These are phyloP conservation scores for Chrysogorgia sp. DNA, from an alignment of 92 coral and sea anemone species.

Conservation along the genomic window DNA sequence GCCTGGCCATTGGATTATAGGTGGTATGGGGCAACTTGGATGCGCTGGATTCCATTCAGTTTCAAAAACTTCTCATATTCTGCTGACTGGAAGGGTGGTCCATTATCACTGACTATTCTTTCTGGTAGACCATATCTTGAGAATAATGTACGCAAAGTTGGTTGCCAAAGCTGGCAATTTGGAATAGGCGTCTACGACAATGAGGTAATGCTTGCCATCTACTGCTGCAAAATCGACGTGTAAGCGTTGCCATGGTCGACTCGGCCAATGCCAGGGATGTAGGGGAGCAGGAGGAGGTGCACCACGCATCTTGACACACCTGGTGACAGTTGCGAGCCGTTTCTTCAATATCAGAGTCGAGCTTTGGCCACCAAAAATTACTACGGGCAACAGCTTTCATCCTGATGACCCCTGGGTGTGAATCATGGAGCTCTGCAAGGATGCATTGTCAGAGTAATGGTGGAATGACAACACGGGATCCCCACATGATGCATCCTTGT, in stretches of 20 bases:
- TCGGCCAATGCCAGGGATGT: slow-evolving; percentile 70
- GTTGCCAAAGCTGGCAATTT: slow-evolving; percentile 72
- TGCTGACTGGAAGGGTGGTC: slow-evolving; percentile 22
- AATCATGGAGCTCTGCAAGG: slow-evolving; percentile 36
- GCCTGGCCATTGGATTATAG: slow-evolving; percentile 37
- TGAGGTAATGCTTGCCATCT: slow-evolving; percentile 27
- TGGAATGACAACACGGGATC: slow-evolving; percentile 32
- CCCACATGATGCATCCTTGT: slow-evolving; percentile 24
- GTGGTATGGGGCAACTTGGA: slow-evolving; percentile 54
- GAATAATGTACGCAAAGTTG: slow-evolving; percentile 46
- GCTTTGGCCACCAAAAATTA: slow-evolving; percentile 53
- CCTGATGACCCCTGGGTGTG: slow-evolving; percentile 58
- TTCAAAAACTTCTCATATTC: slow-evolving; percentile 13
- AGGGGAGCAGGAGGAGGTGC: slow-evolving; percentile 58
- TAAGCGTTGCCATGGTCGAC: slow-evolving; percentile 58
- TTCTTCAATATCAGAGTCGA: slow-evolving; percentile 30
- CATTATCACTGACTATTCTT: slow-evolving; percentile 39
- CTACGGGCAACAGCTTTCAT: slow-evolving; percentile 53
- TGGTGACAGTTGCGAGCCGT: slow-evolving; percentile 42
- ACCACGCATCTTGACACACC: slow-evolving; percentile 48
- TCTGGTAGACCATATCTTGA: slow-evolving; percentile 59
- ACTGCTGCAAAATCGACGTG: slow-evolving; percentile 57
- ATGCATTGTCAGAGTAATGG: slow-evolving; percentile 1
- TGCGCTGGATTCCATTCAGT: slow-evolving; percentile 26
- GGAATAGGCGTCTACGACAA: slow-evolving; percentile 55